Evolutionary conservation across 1,140 invertebrate genomes (phyloP).

Genomic region (Leptinotarsa texana): DNA sequence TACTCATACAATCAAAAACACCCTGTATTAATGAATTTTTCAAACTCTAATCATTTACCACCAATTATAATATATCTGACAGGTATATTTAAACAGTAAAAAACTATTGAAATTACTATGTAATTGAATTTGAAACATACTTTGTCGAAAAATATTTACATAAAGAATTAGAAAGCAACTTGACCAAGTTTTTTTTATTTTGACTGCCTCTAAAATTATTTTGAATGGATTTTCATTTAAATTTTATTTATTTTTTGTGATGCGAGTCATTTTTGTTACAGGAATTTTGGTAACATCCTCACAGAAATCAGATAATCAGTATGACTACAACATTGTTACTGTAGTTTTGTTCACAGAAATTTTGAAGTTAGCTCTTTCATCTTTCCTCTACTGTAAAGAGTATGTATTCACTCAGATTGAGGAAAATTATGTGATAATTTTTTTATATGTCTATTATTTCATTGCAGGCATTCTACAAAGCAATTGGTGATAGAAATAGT

Average conservation of each 20-base stretch:
- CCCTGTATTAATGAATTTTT: too few species aligned
- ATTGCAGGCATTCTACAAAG: conserved; percentile 58
- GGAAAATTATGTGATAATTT: too few species aligned
- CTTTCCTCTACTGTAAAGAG: conserved; percentile 72
- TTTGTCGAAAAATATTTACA: too few species aligned
- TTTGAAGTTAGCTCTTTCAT: conserved; percentile 78
- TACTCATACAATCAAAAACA: too few species aligned
- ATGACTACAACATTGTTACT: conserved; percentile 85
- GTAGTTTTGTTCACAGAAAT: conserved; percentile 89
- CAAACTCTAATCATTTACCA: too few species aligned
- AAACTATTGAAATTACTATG: too few species aligned
- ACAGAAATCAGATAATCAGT: conserved; percentile 77
- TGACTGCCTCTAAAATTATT: background rate
- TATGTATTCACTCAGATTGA: conserved; percentile 56
- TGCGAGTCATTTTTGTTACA: conserved; percentile 55
- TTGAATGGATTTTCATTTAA: background rate
- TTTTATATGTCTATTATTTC: conserved; percentile 32
- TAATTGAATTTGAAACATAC: too few species aligned
- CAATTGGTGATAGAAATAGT: conserved; percentile 61
- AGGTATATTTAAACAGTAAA: too few species aligned
- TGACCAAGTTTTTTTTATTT: too few species aligned
- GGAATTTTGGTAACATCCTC: conserved; percentile 90
- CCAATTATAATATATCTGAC: too few species aligned
- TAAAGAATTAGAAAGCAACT: too few species aligned
- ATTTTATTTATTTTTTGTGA: too few species aligned